Evolutionary conservation across 2,888 invertebrate species (phyloP), one percentile per base, ranked within the genome.

Genomic region (Aspidiotus rigidus): DNA sequence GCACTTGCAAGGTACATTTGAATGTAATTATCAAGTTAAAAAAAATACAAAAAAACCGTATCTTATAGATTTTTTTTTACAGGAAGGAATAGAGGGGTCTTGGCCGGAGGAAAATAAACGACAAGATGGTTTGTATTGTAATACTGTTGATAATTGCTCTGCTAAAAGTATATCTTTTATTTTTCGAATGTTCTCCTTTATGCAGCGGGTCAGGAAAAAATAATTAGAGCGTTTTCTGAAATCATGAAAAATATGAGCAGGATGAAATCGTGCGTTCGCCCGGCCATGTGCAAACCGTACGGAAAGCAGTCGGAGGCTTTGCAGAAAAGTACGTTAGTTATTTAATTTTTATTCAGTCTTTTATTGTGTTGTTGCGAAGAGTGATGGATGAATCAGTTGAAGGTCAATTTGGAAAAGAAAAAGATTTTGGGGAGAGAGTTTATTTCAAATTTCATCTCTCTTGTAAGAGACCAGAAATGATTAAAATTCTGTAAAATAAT

Each of bases 281-380:
- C 90, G 72, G 87, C 91, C 71, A 91, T 91, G 91, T 91, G 90
- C 78, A 91, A 91, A 79, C 91, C 91, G 28, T 91, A 91, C 78
- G 91, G 91, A 73, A 91, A 91, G 78, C 91, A 91, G 79, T 90
- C 90, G 72, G 91, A 91, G 80, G 88, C 90, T 76, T 81, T 91
- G 75, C 90, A 91, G 79, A 91, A 91, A 82, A 90, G 90, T 90
- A 41, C 40, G 42, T 42, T 15, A 2, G 57, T 57, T 28, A 28
- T 28, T 28, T 28, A 28, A 28, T 28, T 28, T 28, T 28, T 28
- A 28, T 3, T 28, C 28, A 5, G 28, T 1, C 2, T 28, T 28
- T 28, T 28, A 5, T 28, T 28, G 28, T 5, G 28, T 5, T 28
- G 28, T 28, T 28, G 1, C 28, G 28, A 28, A 28, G 28, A 28